These are phyloP conservation scores for Zoanthus solanderi DNA, from an alignment of 92 coral and sea anemone species.

Conservation along the genomic window DNA sequence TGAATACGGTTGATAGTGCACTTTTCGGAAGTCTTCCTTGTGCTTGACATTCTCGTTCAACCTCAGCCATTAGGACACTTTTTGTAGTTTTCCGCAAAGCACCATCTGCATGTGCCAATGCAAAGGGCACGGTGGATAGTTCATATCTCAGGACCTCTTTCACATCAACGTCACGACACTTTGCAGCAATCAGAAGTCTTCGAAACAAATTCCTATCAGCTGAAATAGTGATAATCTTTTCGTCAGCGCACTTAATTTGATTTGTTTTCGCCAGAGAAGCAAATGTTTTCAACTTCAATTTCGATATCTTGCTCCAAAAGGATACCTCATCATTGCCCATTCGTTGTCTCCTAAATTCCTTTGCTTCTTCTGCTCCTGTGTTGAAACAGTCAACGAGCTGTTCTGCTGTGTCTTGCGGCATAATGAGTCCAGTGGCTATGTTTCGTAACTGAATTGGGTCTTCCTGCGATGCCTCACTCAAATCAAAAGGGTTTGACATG, in stretches of 20 bases:
- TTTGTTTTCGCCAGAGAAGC: conserved; percentile 59
- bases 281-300: conserved; percentile 58
- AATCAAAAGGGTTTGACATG: conserved; percentile 72
- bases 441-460: conserved; percentile 58
- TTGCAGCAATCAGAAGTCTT: too few relatives aligned
- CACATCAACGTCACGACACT: background rate
- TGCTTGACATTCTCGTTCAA: background rate
- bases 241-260: conserved; percentile 52
- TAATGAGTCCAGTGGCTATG: conserved; percentile 66
- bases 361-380: conserved; percentile 42
- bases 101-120: conserved; percentile 70
- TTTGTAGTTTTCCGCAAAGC: conserved; percentile 16
- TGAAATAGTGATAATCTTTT: too few relatives aligned
- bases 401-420: conserved; percentile 58
- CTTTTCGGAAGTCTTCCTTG: conserved; percentile 49
- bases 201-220: too few relatives aligned
- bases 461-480: conserved; percentile 47
- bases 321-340: conserved; percentile 50
- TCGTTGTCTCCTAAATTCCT: conserved; percentile 49
- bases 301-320: conserved; percentile 64
- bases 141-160: too few relatives aligned
- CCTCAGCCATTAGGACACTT: too few relatives aligned
- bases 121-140: background rate
- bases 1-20: conserved; percentile 24
- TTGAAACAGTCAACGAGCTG: conserved; percentile 45